These are phyloP conservation scores for Notamacropus eugenii DNA, from an alignment of 2,797 vertebrate species.

Conservation along the genomic window DNA sequence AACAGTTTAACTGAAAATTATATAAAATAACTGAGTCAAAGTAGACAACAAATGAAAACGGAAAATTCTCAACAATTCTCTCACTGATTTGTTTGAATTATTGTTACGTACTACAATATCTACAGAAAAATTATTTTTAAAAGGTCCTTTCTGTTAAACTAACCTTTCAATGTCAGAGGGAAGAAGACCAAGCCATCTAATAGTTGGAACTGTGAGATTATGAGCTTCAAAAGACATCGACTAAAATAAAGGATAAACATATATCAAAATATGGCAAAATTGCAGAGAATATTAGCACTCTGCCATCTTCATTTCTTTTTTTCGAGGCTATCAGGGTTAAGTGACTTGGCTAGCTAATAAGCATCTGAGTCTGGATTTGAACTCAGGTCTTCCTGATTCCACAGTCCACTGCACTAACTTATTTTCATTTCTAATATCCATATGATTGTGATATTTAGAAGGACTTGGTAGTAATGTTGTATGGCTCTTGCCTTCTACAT, in stretches of 20 bases:
- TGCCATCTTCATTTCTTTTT: not conserved
- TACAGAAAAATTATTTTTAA: conserved; percentile 11
- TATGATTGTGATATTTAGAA: not conserved
- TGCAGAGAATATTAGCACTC: not conserved
- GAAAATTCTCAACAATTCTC: not conserved
- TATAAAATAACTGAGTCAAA: not conserved
- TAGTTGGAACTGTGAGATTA: conserved; percentile 94
- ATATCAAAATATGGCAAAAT: not conserved
- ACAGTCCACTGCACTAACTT: not conserved
- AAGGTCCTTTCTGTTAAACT: conserved; percentile 81
- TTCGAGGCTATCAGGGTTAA: not conserved
- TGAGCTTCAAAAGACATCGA: conserved; percentile 98
- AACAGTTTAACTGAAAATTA: conserved; percentile 8
- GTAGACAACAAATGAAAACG: not conserved
- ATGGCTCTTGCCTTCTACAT: not conserved
- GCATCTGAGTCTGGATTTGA: not conserved
- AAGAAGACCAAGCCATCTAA: conserved; percentile 98
- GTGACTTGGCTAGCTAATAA: not conserved
- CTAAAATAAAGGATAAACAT: conserved; percentile 83
- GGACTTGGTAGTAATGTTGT: not conserved
- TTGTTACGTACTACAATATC: not conserved
- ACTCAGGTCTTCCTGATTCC: not conserved
- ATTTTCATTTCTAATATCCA: not conserved
- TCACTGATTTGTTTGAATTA: not conserved
- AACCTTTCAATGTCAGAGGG: conserved; percentile 97